phyloP scores from a whole-genome alignment of 1,140 invertebrate genomes.

The Rhopalosiphum maidis region DNA sequence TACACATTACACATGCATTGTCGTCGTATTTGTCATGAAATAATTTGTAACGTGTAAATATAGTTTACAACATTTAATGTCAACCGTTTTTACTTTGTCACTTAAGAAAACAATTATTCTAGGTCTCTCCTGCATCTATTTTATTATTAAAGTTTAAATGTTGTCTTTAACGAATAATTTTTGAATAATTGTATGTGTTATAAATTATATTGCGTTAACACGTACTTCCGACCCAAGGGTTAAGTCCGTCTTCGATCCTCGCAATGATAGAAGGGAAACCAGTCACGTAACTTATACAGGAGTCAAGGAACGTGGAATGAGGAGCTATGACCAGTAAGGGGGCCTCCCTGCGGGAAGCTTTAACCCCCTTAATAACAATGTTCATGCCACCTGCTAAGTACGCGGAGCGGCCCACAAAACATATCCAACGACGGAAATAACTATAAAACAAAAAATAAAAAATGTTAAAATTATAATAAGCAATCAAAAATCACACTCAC shows the following conservation, averaged over 20 bases:
- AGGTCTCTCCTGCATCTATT: neutral
- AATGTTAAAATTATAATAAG: conserved; percentile 31
- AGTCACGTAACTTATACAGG: conserved; percentile 79
- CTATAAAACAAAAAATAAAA: conserved; percentile 62
- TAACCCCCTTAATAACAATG: conserved; percentile 77
- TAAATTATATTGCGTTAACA: conserved; percentile 18
- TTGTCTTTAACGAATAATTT: neutral
- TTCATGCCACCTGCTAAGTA: conserved; percentile 80
- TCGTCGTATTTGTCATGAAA: neutral
- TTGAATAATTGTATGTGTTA: neutral
- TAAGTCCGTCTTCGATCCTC: conserved; percentile 76
- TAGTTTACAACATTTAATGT: neutral
- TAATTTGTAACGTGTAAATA: neutral
- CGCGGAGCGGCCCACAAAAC: conserved; percentile 74
- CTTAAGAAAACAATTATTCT: neutral
- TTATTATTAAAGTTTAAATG: neutral
- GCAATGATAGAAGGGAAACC: conserved; percentile 82
- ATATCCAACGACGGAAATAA: conserved; percentile 71
- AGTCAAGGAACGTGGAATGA: conserved; percentile 87
- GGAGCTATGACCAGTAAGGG: conserved; percentile 85
- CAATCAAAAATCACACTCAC: neutral
- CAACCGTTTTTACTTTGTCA: neutral
- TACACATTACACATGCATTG: conserved; percentile 13
- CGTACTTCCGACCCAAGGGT: conserved; percentile 87
- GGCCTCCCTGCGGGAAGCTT: conserved; percentile 75